phyloP scores from a whole-genome alignment of 2,113 vertebrate genomes.

The Gopherus flavomarginatus region DNA sequence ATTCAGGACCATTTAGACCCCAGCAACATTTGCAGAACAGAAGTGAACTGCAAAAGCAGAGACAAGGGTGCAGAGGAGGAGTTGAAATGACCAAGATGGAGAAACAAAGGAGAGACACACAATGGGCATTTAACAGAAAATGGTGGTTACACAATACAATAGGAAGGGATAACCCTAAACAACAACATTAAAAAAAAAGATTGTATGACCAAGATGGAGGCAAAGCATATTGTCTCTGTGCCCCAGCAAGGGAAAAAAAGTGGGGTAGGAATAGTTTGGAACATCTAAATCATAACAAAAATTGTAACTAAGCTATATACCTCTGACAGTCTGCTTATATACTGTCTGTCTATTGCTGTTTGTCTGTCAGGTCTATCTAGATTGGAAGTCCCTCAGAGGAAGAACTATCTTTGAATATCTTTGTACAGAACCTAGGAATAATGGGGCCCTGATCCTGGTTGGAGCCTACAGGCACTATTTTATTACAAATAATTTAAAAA shows the following conservation, averaged over 20 bases:
- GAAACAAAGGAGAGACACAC: not conserved
- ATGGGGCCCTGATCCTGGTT: no score
- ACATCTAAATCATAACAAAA: not conserved
- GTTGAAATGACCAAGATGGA: not conserved
- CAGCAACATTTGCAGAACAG: not conserved
- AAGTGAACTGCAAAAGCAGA: not conserved
- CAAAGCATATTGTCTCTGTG: no score
- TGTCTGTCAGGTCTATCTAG: not conserved
- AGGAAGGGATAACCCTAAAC: not conserved
- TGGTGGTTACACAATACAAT: not conserved
- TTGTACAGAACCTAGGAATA: no score
- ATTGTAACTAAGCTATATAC: not conserved
- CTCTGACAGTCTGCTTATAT: not conserved
- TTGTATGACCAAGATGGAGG: no score
- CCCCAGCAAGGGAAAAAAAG: no score
- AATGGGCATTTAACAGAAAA: not conserved
- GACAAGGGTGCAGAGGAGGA: not conserved
- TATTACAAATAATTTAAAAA: no score
- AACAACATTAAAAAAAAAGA: no score
- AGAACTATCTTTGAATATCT: no score
- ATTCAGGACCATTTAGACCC: not conserved
- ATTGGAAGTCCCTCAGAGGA: not conserved
- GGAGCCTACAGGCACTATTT: no score
- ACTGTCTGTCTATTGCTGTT: fast-evolving
- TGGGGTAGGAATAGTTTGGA: no score